phyloP scores from a whole-genome alignment of 2,113 vertebrate species.

The Myrmecophaga tridactyla region DNA sequence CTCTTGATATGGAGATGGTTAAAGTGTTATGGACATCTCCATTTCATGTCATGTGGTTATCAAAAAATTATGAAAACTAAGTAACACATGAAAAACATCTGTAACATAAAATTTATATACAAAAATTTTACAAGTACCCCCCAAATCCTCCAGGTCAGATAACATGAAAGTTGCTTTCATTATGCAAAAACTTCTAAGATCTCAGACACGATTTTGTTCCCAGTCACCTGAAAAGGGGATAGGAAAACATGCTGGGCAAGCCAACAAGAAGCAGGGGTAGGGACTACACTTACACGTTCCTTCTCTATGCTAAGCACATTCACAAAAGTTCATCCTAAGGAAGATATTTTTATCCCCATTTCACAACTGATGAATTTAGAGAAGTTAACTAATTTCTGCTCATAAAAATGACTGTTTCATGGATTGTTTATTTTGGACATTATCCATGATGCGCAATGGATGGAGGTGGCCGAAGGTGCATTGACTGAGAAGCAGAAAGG shows the following conservation, averaged over 20 bases:
- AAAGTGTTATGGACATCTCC: background rate
- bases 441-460: too few species aligned
- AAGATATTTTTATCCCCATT: background rate
- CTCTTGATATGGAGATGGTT: background rate
- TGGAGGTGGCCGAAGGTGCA: too few species aligned
- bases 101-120: background rate
- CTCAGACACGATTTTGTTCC: background rate
- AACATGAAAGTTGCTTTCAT: background rate
- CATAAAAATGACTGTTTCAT: background rate
- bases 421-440: too few species aligned
- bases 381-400: background rate
- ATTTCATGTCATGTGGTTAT: background rate
- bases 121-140: background rate
- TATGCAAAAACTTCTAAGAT: background rate
- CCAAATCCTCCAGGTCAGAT: background rate
- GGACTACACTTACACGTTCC: background rate
- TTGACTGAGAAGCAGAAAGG: too few species aligned
- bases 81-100: background rate
- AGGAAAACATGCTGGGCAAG: background rate
- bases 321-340: background rate
- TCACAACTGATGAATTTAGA: background rate
- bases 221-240: background rate
- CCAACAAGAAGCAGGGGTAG: background rate
- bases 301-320: background rate
- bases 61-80: background rate